These are phyloP conservation scores for Crocuta crocuta DNA, from an alignment of 2,113 vertebrate species.

Conservation along the genomic window DNA sequence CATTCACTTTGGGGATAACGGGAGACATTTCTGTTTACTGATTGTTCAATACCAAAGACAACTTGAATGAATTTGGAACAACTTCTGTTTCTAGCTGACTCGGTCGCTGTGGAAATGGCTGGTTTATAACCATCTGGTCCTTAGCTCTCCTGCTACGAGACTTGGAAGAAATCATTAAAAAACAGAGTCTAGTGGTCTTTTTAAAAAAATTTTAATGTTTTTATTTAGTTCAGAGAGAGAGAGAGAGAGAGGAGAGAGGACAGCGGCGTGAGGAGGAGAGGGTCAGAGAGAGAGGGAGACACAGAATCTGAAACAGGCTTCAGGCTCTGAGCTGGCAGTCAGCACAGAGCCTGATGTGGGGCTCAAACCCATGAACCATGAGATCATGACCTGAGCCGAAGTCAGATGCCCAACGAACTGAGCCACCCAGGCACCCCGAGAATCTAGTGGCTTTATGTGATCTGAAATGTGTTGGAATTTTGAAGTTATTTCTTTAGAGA, in stretches of 20 bases:
- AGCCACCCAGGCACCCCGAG: too few species aligned
- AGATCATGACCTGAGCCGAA: too few species aligned
- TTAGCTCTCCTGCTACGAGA: slow-evolving; percentile 48
- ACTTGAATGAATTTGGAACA: neutral
- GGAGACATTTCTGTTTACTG: slow-evolving; percentile 18
- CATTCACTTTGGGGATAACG: neutral
- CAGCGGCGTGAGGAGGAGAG: too few species aligned
- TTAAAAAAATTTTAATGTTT: too few species aligned
- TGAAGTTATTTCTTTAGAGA: slow-evolving; percentile 40
- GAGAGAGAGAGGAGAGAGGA: too few species aligned
- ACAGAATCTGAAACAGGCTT: too few species aligned
- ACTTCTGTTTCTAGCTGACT: slow-evolving; percentile 58
- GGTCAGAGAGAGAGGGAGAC: too few species aligned
- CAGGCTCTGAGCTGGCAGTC: too few species aligned
- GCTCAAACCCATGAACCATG: too few species aligned
- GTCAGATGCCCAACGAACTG: too few species aligned
- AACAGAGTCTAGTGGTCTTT: neutral
- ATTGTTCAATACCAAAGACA: slow-evolving; percentile 13
- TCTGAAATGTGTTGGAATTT: slow-evolving; percentile 40
- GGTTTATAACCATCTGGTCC: slow-evolving; percentile 60
- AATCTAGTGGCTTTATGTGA: slow-evolving; percentile 39
- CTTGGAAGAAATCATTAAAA: slow-evolving; percentile 56
- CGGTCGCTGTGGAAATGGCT: neutral
- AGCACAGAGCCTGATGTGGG: too few species aligned
- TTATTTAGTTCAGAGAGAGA: too few species aligned